These are phyloP conservation scores for Myopa testacea DNA, from an alignment of 2,888 invertebrate genomes.

Conservation along the genomic window DNA sequence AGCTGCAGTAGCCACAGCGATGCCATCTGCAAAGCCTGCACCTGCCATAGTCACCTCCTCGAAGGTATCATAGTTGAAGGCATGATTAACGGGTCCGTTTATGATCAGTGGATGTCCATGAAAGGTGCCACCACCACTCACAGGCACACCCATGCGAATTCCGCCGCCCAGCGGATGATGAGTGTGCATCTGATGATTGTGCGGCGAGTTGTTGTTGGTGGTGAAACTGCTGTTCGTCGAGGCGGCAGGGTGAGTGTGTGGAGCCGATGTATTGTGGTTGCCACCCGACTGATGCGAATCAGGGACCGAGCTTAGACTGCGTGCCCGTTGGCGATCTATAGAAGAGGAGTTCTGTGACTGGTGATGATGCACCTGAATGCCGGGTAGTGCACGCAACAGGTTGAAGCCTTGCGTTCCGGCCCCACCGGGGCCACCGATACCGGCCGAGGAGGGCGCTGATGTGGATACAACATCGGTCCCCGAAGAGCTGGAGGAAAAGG, in stretches of 20 bases:
- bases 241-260: constrained; percentile 51
- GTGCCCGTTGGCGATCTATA: constrained; percentile 83
- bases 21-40: constrained; percentile 64
- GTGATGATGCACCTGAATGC: constrained; percentile 72
- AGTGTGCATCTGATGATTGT: constrained; percentile 55
- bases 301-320: constrained; percentile 86
- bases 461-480: constrained; percentile 51
- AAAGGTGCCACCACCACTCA: constrained; percentile 44
- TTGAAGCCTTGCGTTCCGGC: constrained; percentile 71
- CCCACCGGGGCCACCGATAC: constrained; percentile 42
- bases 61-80: constrained; percentile 47
- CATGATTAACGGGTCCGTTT: constrained; percentile 70
- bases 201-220: constrained; percentile 48
- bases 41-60: constrained; percentile 62
- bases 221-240: constrained; percentile 57
- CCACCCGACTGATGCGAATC: constrained; percentile 71
- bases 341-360: constrained; percentile 66
- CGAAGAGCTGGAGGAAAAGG: constrained; percentile 80
- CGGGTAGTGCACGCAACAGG: constrained; percentile 77
- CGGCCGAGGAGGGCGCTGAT: constrained; percentile 49
- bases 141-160: constrained; percentile 53
- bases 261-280: constrained; percentile 40
- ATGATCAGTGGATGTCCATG: constrained; percentile 76
- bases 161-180: constrained; percentile 54
- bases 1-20: constrained; percentile 64